A percentile compares a stretch with the other conserved stretches of the same genome.
phyloP scores from a whole-genome alignment of 2,113 vertebrate genomes.

The Bubo bubo region DNA sequence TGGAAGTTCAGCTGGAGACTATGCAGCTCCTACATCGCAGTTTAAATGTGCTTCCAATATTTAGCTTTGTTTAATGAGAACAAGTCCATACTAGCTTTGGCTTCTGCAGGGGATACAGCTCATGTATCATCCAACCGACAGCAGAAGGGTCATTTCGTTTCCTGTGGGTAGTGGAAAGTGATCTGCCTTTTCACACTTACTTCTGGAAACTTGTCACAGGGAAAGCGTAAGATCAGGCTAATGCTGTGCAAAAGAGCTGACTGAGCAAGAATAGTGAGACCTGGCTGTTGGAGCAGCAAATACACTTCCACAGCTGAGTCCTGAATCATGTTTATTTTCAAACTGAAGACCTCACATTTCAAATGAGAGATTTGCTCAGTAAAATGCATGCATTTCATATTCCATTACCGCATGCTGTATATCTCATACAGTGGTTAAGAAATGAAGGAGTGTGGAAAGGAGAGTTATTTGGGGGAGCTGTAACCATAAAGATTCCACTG shows the following conservation, averaged over 20 bases:
- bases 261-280: neutral
- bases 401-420: neutral
- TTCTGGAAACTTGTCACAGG: neutral
- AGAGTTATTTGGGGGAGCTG: neutral
- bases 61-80: neutral
- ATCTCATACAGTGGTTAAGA: neutral
- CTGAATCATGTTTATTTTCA: neutral
- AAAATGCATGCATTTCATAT: slow-evolving; percentile 18
- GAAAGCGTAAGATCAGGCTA: neutral
- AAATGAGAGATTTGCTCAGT: neutral
- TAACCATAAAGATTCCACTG: slow-evolving; percentile 13
- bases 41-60: slow-evolving; percentile 2
- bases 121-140: neutral
- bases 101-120: neutral
- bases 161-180: neutral
- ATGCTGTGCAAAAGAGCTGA: neutral
- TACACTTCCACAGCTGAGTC: neutral
- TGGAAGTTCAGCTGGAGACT: neutral
- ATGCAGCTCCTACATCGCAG: neutral
- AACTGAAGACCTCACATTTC: neutral
- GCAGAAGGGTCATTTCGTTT: neutral
- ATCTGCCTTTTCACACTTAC: slow-evolving; percentile 34
- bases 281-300: neutral
- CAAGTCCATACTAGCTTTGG: neutral
- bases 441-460: slow-evolving; percentile 29